These are phyloP conservation scores for Cynoglossus semilaevis DNA, from an alignment of 2,113 vertebrate species.

Conservation along the genomic window DNA sequence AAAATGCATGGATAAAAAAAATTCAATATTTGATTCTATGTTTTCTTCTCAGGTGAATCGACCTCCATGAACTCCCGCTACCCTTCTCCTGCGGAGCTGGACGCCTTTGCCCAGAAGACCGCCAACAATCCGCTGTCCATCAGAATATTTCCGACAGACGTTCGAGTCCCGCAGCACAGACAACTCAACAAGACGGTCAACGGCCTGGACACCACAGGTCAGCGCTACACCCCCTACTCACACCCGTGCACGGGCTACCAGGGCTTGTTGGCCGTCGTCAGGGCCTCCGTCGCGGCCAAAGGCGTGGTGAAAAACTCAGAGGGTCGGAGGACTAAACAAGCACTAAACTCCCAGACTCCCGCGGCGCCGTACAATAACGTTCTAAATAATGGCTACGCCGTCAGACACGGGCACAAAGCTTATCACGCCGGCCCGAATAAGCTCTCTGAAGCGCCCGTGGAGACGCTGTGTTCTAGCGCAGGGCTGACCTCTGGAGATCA, in stretches of 20 bases:
- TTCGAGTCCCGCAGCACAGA: slow-evolving; percentile 96
- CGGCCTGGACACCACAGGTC: slow-evolving; percentile 90
- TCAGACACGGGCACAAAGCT: slow-evolving; percentile 79
- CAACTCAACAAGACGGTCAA: slow-evolving; percentile 93
- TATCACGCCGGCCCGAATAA: slow-evolving; percentile 79
- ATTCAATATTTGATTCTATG: no score
- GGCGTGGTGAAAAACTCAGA: slow-evolving; percentile 87
- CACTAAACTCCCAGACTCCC: slow-evolving; percentile 82
- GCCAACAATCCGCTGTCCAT: slow-evolving; percentile 92
- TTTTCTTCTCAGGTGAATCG: slow-evolving; percentile 78
- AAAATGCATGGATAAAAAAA: no score
- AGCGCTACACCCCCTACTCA: slow-evolving; percentile 84
- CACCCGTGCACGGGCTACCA: slow-evolving; percentile 82
- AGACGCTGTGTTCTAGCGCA: slow-evolving; percentile 79
- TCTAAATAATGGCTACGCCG: slow-evolving; percentile 78
- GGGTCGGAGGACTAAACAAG: slow-evolving; percentile 90
- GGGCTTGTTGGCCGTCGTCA: slow-evolving; percentile 87
- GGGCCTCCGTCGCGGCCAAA: slow-evolving; percentile 75
- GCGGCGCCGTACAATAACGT: slow-evolving; percentile 84
- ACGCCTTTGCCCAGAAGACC: slow-evolving; percentile 94
- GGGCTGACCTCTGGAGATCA: slow-evolving; percentile 78
- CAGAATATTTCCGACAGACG: slow-evolving; percentile 95
- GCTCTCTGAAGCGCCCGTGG: slow-evolving; percentile 76
- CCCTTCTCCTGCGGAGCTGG: slow-evolving; percentile 93
- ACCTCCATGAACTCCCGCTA: slow-evolving; percentile 82